Base-by-base conservation (phyloP, 2,113 vertebrate species). In the Oryzias celebensis region DNA sequence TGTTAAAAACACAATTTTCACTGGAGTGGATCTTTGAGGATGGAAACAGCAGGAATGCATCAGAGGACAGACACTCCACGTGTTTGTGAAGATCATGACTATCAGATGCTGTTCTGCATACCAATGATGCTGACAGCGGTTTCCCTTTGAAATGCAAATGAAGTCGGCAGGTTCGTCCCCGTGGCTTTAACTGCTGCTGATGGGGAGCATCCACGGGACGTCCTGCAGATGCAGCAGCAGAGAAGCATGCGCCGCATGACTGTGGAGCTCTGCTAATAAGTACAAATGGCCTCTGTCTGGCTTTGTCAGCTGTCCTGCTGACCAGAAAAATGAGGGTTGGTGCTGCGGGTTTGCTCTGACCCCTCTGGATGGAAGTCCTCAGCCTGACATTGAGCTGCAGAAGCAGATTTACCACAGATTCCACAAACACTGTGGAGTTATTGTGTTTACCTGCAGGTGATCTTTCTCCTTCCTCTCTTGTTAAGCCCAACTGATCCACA, bases 61-160 rank as follows among this genome's bases (percentile, higher is more conserved):
- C 26, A 24, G 63, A 65, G 52, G 50, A 46, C 71, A 24, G 48
- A 31, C 56, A 43, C 26, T 3, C 26, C 52, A 52, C 53, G 20
- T 14, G 59, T 78, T 54, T 84, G 69, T 77, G 45, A 55, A 62
- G 50, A 6, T 53, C 59, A 62, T 78, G 44, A 50, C 70, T 78
- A 71, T 68, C 14, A 68, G 57, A 75, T 62, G 73, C 36, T n/a
- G 81, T 70, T 53, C 67, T 78, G 82, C 83, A 85, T 86, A 71
- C 74, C 78, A 83, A 85, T 76, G 65, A 64, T 44, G 62, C 81
- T 85, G 83, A 85, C 84, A 75, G 77, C 63, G 65, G 71, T 63
- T 83, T 85, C 65, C 75, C 77, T 90, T 91, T 92, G 85, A 89
- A 73, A 91, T 92, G 89, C 74, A 81, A 90, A 92, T 91, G 61